Base-by-base conservation (phyloP, 2,113 vertebrate species). In the Pipa parva region DNA sequence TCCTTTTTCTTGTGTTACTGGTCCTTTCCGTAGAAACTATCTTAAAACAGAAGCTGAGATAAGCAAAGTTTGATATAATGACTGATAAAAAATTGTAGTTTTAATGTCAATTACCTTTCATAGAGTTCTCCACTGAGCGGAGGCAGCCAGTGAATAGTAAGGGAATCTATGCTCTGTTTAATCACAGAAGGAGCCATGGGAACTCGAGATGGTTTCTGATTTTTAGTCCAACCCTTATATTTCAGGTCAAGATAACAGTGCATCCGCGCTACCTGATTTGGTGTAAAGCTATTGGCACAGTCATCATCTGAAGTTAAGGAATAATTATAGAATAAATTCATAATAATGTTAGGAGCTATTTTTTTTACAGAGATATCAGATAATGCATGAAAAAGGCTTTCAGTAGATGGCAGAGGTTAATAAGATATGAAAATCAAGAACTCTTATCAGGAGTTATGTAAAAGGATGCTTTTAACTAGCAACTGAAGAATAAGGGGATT, bases 231-330 rank as follows among this genome's bases (percentile, higher is more conserved):
- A 26, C 84, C 90, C 76, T 92, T 91, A 76, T 99, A 99, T 1
- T 97, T 91, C 52, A 99, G 75, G 80, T 99, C 96, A 27, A 99
- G 72, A 52, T 99, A 98, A 78, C 97, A 99, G 27, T 98, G 97
- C 97, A 99, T 99, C 1, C 97, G 85, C 10, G 97, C 96, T 63
- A 95, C 94, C 79, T 99, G 97, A 77, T 99, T 97, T 3, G 95
- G 93, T 6, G 95, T 97, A 78, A 99, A 99, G 76, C 86, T 90
- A 77, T 97, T 87, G n/a, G 97, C 97, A 75, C 97, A 99, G 72
- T 93, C 89, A 63, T 98, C 96, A 67, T 99, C 97, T 99, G 79
- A 0, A 10, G 59, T 49, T n/a, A 6, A 45, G 48, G 21, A 52
- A 60, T 21, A 20, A 49, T 49, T 49, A 49, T 8, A 49, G 39